Percentiles rank a stretch among this genome's conserved stretches.
phyloP scores from a whole-genome alignment of 2,797 vertebrate species.

The Amniataba percoides region DNA sequence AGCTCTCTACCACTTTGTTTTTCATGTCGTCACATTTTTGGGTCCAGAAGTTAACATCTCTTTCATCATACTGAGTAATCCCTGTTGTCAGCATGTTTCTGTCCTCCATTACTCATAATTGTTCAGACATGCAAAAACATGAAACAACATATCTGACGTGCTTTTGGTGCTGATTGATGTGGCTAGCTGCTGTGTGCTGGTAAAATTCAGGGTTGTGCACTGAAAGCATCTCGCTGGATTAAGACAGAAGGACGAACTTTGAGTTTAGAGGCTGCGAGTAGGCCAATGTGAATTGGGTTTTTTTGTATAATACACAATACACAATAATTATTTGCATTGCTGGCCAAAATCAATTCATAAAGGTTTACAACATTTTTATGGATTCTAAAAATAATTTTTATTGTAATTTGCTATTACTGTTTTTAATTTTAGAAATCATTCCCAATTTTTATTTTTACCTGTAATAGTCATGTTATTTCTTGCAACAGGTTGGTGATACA shows the following conservation, averaged over 20 bases:
- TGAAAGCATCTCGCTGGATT: neutral
- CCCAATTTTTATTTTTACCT: too few relatives aligned
- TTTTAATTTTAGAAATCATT: too few relatives aligned
- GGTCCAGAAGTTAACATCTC: neutral
- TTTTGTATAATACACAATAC: neutral
- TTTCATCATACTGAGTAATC: neutral
- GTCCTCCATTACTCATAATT: neutral
- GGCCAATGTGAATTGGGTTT: neutral
- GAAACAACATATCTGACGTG: neutral
- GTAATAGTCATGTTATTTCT: too few relatives aligned
- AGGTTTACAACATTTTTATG: too few relatives aligned
- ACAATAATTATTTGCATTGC: neutral
- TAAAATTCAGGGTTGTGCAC: neutral
- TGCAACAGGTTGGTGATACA: too few relatives aligned
- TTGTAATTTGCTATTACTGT: too few relatives aligned
- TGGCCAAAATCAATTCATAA: neutral
- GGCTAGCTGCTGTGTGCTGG: neutral
- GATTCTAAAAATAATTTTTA: too few relatives aligned
- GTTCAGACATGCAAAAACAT: neutral
- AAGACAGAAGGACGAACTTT: neutral
- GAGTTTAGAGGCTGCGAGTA: neutral
- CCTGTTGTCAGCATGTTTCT: neutral
- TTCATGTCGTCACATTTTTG: neutral
- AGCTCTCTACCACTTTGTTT: neutral
- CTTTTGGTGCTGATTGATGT: neutral